Evolutionary conservation across 1,140 invertebrate genomes (phyloP), one percentile per base, ranked within the genome.

Genomic region (Amphibalanus amphitrite): DNA sequence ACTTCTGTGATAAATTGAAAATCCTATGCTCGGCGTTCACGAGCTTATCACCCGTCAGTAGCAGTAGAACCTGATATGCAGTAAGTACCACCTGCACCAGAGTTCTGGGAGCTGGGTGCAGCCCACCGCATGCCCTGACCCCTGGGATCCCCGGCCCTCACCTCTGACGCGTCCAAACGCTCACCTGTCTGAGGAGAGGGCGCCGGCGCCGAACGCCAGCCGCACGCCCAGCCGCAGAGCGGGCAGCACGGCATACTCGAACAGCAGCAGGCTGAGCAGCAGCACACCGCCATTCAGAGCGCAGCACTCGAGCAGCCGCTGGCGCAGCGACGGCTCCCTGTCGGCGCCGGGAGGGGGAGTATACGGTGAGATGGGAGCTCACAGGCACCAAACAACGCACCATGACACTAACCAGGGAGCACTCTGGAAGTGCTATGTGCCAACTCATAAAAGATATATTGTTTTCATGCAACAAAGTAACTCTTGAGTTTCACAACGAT

Each of bases 281-380:
- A 93, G 93, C 71, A 94, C 87, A 69, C 89, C 88, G 47, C 91
- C 92, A 81, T 95, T 95, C 29, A 94, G 83, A 25, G 85, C 83
- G 79, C 90, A 92, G 79, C 91, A 94, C 80, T 93, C 88, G 74
- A 92, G 80, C 64, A 91, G 88, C 77, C 92, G 85, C 77, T 88
- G 88, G 71, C 90, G 81, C 75, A 92, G 86, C 82, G 89, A 90
- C 59, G 88, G 89, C 81, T 91, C 86, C 75, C 89, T 91, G 79
- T 69, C 59, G 23, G 15, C 65, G 70, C n/a, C n/a, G 30, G 47
- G 17, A 29, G 69, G 23, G 20, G 69, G 65, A 26, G 38, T 28
- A 59, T 23, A n/a, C n/a, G 65, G 20, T 23, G 69, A 10, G 6
- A 29, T 8, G 1, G 69, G 3, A n/a, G 23, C 23, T 28, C 25